These are phyloP conservation scores for Mechanitis messenoides DNA, from an alignment of 2,888 invertebrate species.

Conservation along the genomic window DNA sequence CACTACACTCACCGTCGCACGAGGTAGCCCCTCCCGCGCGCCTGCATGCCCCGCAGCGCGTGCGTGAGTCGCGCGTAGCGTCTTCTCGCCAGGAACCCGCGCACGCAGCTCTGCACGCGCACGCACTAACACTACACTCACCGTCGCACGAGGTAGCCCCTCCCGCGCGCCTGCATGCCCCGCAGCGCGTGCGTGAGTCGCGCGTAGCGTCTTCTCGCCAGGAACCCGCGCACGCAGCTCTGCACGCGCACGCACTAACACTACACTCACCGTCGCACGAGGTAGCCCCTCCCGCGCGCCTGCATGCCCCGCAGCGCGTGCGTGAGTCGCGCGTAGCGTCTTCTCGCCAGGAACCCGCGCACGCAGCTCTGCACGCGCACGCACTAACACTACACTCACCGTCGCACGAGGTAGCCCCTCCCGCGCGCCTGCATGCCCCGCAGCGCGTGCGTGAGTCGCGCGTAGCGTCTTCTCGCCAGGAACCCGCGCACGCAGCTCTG, in stretches of 20 bases:
- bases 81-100: conserved; percentile 87
- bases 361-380: conserved; percentile 86
- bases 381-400: conserved; percentile 54
- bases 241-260: conserved; percentile 76
- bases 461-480: conserved; percentile 84
- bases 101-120: conserved; percentile 87
- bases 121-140: conserved; percentile 39
- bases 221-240: conserved; percentile 88
- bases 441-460: conserved; percentile 79
- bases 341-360: conserved; percentile 87
- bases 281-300: conserved; percentile 85
- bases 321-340: conserved; percentile 82
- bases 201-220: conserved; percentile 83
- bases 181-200: conserved; percentile 80
- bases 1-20: conserved; percentile 81
- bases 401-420: conserved; percentile 89
- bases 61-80: conserved; percentile 82
- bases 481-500: conserved; percentile 88
- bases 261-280: conserved; percentile 83
- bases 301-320: conserved; percentile 84
- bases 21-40: conserved; percentile 86
- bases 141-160: conserved; percentile 91
- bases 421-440: conserved; percentile 86
- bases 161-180: conserved; percentile 85
- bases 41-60: conserved; percentile 84